A percentile compares a stretch with the other conserved stretches of the same genome.
Conservation (phyloP, 2,797 vertebrate genomes). For the Crenuchus spilurus region DNA sequence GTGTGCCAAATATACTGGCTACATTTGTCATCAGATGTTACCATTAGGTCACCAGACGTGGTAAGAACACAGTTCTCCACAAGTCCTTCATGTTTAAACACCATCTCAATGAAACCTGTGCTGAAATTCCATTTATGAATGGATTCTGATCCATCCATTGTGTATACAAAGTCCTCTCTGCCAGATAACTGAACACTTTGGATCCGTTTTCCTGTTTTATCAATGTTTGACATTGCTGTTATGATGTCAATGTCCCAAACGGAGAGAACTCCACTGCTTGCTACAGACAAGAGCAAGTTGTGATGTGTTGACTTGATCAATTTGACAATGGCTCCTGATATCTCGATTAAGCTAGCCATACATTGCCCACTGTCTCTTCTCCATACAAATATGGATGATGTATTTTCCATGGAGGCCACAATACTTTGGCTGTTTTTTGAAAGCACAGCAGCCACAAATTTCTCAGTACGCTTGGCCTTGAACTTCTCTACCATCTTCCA, state of each 20-base stretch:
- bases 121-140: constrained; percentile 98
- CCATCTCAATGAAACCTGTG: constrained; percentile 95
- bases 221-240: constrained; percentile 99
- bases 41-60: constrained; percentile 93
- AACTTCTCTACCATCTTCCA: constrained; percentile 99
- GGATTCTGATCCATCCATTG: constrained; percentile 93
- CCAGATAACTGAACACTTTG: constrained; percentile 88
- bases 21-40: constrained; percentile 95
- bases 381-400: constrained; percentile 98
- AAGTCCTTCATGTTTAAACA: constrained; percentile 94
- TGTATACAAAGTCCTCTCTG: constrained; percentile 95
- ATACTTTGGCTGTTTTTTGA: constrained; percentile 97
- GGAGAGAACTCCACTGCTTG: constrained; percentile 96
- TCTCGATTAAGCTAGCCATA: constrained; percentile 97
- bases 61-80: constrained; percentile 97
- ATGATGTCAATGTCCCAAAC: constrained; percentile 99
- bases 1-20: constrained; percentile 99
- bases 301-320: constrained; percentile 96
- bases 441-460: constrained; percentile 92
- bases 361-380: constrained; percentile 96
- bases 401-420: constrained; percentile 98
- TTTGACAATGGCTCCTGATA: constrained; percentile 96
- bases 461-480: constrained; percentile 94
- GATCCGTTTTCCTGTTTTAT: constrained; percentile 97
- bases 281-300: constrained; percentile 94